Percentiles rank a stretch among this genome's conserved stretches.
These are phyloP conservation scores for Bombus superbus DNA, from an alignment of 1,140 invertebrate genomes.

Conservation along the genomic window DNA sequence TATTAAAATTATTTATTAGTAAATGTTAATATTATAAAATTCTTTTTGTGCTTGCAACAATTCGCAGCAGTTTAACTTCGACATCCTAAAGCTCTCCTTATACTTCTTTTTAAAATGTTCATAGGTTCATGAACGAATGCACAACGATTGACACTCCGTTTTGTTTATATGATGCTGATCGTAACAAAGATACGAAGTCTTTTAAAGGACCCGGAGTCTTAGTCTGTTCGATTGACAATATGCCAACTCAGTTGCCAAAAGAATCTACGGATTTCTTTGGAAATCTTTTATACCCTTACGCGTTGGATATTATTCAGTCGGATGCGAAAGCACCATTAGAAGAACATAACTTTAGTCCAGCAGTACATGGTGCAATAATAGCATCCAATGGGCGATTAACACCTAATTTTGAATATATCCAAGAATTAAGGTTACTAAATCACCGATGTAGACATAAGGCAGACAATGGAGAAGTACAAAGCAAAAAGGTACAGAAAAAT, in stretches of 20 bases:
- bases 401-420: constrained; percentile 97
- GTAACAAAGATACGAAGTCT: constrained; percentile 98
- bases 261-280: constrained; percentile 99
- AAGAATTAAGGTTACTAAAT: constrained; percentile 89
- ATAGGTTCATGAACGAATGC: constrained; percentile 98
- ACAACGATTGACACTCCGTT: constrained; percentile 99
- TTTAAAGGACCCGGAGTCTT: constrained; percentile 98
- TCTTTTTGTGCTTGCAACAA: too few relatives aligned
- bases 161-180: constrained; percentile 98
- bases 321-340: constrained; percentile 93
- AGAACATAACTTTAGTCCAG: constrained; percentile 89
- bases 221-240: constrained; percentile 99
- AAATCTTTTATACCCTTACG: constrained; percentile 94
- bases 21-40: too few relatives aligned
- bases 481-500: constrained; percentile 57
- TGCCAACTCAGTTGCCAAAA: constrained; percentile 98
- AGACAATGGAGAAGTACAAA: constrained; percentile 71
- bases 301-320: constrained; percentile 94
- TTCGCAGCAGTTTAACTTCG: too few relatives aligned
- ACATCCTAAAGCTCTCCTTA: too few relatives aligned
- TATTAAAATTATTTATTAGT: too few relatives aligned
- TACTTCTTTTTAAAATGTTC: constrained; percentile 9
- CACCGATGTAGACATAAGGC: constrained; percentile 77
- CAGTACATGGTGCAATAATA: constrained; percentile 96
- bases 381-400: constrained; percentile 97